These are phyloP conservation scores for Lutjanus erythropterus DNA, from an alignment of 2,113 vertebrate genomes.

Conservation along the genomic window DNA sequence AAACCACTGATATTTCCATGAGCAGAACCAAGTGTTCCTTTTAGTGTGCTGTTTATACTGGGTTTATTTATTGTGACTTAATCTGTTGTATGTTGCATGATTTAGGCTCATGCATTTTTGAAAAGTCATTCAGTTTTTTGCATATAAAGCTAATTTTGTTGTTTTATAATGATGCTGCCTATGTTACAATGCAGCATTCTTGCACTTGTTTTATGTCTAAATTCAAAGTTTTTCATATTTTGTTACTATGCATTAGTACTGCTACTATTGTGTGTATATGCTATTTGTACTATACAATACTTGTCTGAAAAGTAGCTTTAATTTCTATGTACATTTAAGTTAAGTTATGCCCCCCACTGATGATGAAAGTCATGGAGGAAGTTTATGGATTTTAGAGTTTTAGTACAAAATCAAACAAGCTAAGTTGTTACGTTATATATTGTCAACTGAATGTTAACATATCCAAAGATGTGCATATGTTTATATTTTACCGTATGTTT, in stretches of 20 bases:
- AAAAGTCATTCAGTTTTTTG: background rate
- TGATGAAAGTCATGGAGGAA: background rate
- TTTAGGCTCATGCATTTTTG: background rate
- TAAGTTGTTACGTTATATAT: background rate
- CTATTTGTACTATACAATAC: background rate
- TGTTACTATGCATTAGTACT: background rate
- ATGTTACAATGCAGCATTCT: background rate
- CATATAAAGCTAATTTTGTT: background rate
- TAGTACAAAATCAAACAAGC: background rate
- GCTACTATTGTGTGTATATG: no score
- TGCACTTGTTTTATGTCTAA: conserved; percentile 40
- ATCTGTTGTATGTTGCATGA: background rate
- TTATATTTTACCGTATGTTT: conserved; percentile 2
- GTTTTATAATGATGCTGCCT: conserved; percentile 5
- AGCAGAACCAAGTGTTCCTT: background rate
- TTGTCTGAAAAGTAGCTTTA: background rate
- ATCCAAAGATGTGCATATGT: background rate
- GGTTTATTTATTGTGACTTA: conserved; percentile 45
- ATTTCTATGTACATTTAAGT: background rate
- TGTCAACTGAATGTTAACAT: conserved; percentile 1
- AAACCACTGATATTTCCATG: background rate
- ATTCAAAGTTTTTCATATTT: background rate
- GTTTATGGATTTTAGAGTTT: background rate
- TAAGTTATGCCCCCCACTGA: background rate
- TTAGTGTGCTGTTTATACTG: background rate